Base-by-base conservation (phyloP, 2,797 vertebrate genomes). In the Hapalemur alaotrensis region DNA sequence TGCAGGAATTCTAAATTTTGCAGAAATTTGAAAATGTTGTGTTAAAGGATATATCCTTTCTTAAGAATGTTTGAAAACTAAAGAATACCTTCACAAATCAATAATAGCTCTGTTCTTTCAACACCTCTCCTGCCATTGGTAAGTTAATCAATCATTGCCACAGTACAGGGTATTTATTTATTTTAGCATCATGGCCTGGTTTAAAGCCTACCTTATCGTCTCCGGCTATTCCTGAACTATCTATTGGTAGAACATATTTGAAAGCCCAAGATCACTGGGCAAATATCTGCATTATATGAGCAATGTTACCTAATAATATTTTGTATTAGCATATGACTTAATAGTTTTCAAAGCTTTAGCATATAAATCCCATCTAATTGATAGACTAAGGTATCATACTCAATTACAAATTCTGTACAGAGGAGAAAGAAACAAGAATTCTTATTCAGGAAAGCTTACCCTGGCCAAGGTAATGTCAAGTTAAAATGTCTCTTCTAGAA, bases 61-160 rank as follows among this genome's bases (percentile, higher is more conserved):
- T 92, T 41, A 96, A 89, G 41, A 83, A 85, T 84, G n/a, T 79
- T 76, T 76, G 46, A 85, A 95, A 97, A 81, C 54, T 79, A 92
- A 91, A 54, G 48, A 83, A 93, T 72, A 86, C 10, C 35, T 72
- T 96, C 57, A 75, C 22, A 94, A 94, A 85, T 95, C 35, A 92
- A 1, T 48, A 89, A 52, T 7, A 89, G 35, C 12, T 91, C 67
- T 95, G 41, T 75, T 86, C 43, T 80, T 89, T 91, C 59, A 65
- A 15, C 50, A 50, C 7, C 35, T 91, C 41, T 97, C 50, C 63
- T 82, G 32, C 30, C 50, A 93, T 28, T 89, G 80, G n/a, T 78
- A 81, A 95, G 89, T 82, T 65, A 93, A 52, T 43, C 38, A 38
- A 57, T 43, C 38, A 38, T 61, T 84, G 28, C 6, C 48, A 48